Evolutionary conservation across 1,140 invertebrate species (phyloP), one percentile per base, ranked within the genome.

Genomic region (Macrocentrus cingulum): DNA sequence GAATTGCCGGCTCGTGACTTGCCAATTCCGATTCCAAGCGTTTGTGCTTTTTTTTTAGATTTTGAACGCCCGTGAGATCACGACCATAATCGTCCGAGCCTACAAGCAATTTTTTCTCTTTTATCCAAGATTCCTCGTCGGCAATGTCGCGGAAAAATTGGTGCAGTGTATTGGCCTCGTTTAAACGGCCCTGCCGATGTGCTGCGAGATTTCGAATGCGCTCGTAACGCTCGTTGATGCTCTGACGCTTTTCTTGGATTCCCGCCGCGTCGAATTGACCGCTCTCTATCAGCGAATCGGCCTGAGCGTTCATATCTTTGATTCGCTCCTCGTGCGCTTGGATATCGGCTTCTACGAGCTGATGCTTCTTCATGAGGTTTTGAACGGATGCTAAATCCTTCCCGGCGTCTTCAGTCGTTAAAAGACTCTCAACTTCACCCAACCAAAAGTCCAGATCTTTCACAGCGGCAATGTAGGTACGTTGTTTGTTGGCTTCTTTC

Each of bases 401-500:
- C 44, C 97, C 97, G 62, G 94, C 92, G 81, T 99, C 97, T 75
- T 99, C 97, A 41, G 92, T 94, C 23, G 94, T 96, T 62, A 99
- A 79, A 37, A 99, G 83, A 79, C 94, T 96, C 74, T 99, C 97
- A 42, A 98, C 94, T 85, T 99, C 97, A 62, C 95, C 97, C 22
- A 99, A 86, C 98, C 98, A 99, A 80, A 99, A 99, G 81, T 99
- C 98, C 60, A 99, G 87, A 84, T 99, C 98, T 79, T 99, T 99
- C 25, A 99, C 95, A 25, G 96, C 97, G 59, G 98, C 98, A 79
- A 99, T 99, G 81, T 98, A 99, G 0, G 95, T 97, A 49, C 97
- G 87, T 76, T 99, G 97, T 72, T 98, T 95, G 75, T 98, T 99
- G 2, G 98, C 98, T 78, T 99, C 97, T 75, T 99, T 99, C 60